A percentile compares a stretch with the other conserved stretches of the same genome.
phyloP scores from a whole-genome alignment of 1,140 invertebrate species.

The Cherax destructor region DNA sequence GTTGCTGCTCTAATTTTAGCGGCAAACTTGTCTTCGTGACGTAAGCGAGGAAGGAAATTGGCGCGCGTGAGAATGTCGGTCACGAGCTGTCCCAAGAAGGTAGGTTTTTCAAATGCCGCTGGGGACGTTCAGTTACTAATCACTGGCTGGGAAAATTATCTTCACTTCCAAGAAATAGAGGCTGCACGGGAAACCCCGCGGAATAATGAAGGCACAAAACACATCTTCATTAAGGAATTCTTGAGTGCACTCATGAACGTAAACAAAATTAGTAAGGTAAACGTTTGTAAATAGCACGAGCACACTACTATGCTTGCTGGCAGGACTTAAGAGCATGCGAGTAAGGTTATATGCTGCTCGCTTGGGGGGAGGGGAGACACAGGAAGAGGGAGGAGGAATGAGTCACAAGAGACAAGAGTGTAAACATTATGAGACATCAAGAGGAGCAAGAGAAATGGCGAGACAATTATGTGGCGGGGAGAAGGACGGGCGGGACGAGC shows the following conservation, averaged over 20 bases:
- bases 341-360: background rate
- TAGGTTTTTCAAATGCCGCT: conserved; percentile 1
- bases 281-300: background rate
- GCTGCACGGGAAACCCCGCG: background rate
- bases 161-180: background rate
- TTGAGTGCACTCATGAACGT: no score
- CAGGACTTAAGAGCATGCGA: background rate
- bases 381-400: background rate
- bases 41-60: conserved; percentile 51
- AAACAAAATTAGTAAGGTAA: no score
- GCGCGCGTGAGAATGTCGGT: conserved; percentile 38
- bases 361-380: background rate
- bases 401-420: background rate
- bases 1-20: conserved; percentile 41
- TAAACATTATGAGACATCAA: background rate
- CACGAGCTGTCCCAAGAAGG: conserved; percentile 40
- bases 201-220: background rate
- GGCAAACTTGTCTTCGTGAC: conserved; percentile 36
- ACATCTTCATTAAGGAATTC: no score
- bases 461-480: background rate
- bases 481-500: no score
- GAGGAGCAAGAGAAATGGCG: background rate
- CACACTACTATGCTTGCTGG: background rate
- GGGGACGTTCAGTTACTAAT: conserved; percentile 5
- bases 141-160: background rate